These are phyloP conservation scores for Bostrychus sinensis DNA, from an alignment of 2,113 vertebrate species.

Conservation along the genomic window DNA sequence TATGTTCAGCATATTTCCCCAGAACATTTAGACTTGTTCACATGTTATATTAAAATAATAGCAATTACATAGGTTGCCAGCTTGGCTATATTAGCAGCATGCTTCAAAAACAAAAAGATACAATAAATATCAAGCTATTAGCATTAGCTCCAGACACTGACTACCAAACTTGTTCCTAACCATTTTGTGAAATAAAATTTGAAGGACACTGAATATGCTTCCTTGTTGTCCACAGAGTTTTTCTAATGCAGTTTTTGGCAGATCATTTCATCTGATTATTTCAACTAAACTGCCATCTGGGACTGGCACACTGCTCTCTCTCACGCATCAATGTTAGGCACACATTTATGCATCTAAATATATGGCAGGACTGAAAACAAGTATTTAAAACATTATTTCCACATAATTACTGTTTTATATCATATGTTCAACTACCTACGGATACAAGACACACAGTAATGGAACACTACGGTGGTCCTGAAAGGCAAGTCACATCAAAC, in stretches of 20 bases:
- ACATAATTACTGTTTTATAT: no score
- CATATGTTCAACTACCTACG: no score
- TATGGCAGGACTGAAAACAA: not conserved
- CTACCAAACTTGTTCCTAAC: not conserved
- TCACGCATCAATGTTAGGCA: not conserved
- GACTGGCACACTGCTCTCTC: not conserved
- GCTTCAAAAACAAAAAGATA: no score
- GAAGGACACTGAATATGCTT: not conserved
- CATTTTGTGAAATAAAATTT: not conserved
- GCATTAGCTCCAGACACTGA: not conserved
- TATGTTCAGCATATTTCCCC: no score
- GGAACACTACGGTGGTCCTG: no score
- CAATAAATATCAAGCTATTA: no score
- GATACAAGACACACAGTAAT: no score
- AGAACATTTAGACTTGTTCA: no score
- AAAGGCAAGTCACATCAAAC: no score
- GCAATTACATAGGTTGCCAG: not conserved
- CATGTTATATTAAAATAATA: no score
- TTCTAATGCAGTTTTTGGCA: constrained; percentile 1
- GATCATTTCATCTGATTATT: not conserved
- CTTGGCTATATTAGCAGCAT: not conserved
- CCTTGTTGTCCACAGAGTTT: not conserved
- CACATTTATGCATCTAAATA: not conserved
- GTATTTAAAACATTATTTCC: no score
- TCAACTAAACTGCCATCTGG: not conserved